Base-by-base conservation (phyloP, 53 echinoderm and acorn worm genomes). In the Crossaster papposus region DNA sequence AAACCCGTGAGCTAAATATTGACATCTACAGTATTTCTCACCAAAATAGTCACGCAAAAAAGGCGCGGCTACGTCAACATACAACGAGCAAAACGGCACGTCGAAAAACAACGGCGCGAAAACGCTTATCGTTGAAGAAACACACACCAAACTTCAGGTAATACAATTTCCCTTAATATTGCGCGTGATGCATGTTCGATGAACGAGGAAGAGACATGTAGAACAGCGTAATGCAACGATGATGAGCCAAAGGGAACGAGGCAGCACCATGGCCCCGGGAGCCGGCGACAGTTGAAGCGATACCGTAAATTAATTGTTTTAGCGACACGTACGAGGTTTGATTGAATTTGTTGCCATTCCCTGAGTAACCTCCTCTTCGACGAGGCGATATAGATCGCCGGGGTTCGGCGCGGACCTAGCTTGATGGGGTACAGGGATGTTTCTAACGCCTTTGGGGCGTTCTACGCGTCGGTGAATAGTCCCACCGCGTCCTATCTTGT, bases 271-370 rank as follows among this genome's bases (percentile, higher is more conserved):
- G n/a, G 90, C 82, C 82, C 14, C 33, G 30, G 83, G 90, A 81
- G 90, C 83, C 90, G 90, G 82, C 90, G 77, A 62, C 51, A 83
- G 82, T 74, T 63, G 77, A 90, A 90, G 70, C 71, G 90, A 90
- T 83, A 90, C 75, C 90, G 65, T 83, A 90, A 90, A 90, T 90
- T 90, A 90, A 90, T 90, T 90, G 90, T 90, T 90, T 90, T 83
- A 90, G 82, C 83, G 75, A 87, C 77, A 77, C 76, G 87, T 30
- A 83, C 85, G 87, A 72, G 22, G 72, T 77, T 17, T 87, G 87
- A 87, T 87, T 87, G 77, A 87, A 87, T 87, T 87, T 87, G 87
- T 87, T 87, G 87, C 87, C 36, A 87, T 76, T 72, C 36, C 34
- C 52, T 52, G 11, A 20, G 18, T 65, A 30, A 38, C 85, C 54